Conservation (phyloP, 1,140 invertebrate genomes). For the Halotydeus destructor region DNA sequence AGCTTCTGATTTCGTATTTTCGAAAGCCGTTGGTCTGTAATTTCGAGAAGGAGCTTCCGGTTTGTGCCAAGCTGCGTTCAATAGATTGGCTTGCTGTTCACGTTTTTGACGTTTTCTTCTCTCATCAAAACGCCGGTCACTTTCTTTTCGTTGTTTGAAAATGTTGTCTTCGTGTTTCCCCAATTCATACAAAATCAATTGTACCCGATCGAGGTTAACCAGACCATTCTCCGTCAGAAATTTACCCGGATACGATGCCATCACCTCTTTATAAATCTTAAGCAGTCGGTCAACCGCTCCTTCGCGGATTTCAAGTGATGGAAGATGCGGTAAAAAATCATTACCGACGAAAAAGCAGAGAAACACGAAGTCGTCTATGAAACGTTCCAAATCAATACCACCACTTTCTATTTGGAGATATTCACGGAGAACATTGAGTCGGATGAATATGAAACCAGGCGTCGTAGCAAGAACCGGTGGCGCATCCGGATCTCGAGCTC, state of each 20-base stretch:
- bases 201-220: slow-evolving; percentile 73
- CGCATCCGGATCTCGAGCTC: slow-evolving; percentile 2
- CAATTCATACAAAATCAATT: slow-evolving; percentile 63
- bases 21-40: slow-evolving; percentile 3
- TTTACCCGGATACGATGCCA: background rate
- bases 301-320: slow-evolving; percentile 93
- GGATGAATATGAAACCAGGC: slow-evolving; percentile 66
- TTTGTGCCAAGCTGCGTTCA: slow-evolving; percentile 12
- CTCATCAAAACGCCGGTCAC: slow-evolving; percentile 50
- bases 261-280: slow-evolving; percentile 64
- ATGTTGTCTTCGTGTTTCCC: slow-evolving; percentile 93
- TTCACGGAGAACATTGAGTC: slow-evolving; percentile 77
- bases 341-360: slow-evolving; percentile 99
- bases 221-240: slow-evolving; percentile 85
- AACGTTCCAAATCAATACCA: slow-evolving; percentile 37
- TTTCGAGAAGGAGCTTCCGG: slow-evolving; percentile 1
- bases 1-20: slow-evolving; percentile 5
- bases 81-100: background rate
- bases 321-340: slow-evolving; percentile 95
- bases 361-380: slow-evolving; percentile 96
- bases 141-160: slow-evolving; percentile 70
- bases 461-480: slow-evolving; percentile 28
- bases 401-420: slow-evolving; percentile 51
- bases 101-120: slow-evolving; percentile 7
- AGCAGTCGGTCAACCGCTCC: slow-evolving; percentile 89